These are phyloP conservation scores for Sebastes oblongus DNA, from an alignment of 2,797 vertebrate species.

Conservation along the genomic window DNA sequence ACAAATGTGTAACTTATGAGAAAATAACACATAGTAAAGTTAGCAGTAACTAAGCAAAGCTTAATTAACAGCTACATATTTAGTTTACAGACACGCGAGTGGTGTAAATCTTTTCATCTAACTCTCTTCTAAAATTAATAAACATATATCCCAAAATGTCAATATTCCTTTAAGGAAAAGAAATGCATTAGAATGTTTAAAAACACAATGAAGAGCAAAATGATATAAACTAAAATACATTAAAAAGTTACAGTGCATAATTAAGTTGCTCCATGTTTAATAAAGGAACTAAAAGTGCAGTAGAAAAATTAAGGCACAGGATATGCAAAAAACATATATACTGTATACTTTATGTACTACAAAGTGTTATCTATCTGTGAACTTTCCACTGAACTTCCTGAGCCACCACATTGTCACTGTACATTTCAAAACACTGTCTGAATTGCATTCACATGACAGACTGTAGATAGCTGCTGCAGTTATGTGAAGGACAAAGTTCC, in stretches of 20 bases:
- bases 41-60: too few species aligned
- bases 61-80: background rate
- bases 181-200: background rate
- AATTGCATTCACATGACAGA: slow-evolving; percentile 30
- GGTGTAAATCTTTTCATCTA: background rate
- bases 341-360: background rate
- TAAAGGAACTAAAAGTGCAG: background rate
- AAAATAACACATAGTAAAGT: too few species aligned
- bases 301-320: background rate
- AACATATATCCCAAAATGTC: background rate
- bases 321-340: background rate
- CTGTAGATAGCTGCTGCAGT: background rate
- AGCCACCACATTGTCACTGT: background rate
- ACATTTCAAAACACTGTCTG: background rate
- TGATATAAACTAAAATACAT: background rate
- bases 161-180: background rate
- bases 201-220: background rate
- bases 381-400: background rate
- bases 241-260: background rate
- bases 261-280: background rate
- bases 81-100: background rate
- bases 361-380: background rate
- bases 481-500: slow-evolving; percentile 25
- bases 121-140: background rate
- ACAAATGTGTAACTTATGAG: too few species aligned